Evolutionary conservation across 64 coral and sea anemone species (phyloP).

Genomic region (Montipora cactus): DNA sequence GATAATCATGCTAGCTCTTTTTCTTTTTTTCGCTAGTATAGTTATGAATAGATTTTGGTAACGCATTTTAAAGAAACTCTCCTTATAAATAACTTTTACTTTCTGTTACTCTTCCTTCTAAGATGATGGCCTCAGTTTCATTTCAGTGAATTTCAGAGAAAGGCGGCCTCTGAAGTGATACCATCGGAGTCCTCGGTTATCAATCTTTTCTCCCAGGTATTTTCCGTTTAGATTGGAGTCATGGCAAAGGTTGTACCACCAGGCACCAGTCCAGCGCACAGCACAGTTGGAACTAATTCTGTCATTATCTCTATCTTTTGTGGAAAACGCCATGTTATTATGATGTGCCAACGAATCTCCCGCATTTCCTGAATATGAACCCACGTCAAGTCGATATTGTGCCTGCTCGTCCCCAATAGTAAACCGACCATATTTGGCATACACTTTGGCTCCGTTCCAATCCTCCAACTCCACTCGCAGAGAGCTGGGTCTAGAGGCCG

Average conservation of each 20-base stretch:
- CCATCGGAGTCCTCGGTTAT: constrained; percentile 20
- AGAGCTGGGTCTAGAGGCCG: no score
- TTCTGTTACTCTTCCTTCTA: no score
- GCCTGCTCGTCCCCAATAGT: neutral
- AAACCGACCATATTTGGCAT: constrained; percentile 43
- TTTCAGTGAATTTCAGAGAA: neutral
- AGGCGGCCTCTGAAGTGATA: neutral
- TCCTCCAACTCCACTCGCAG: no score
- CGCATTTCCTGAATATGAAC: constrained; percentile 67
- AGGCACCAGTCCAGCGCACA: constrained; percentile 14
- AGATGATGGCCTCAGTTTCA: no score
- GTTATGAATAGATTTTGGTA: no score
- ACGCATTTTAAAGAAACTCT: no score
- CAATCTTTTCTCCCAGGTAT: constrained; percentile 11
- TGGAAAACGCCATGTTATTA: constrained; percentile 66
- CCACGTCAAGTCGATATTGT: constrained; percentile 41
- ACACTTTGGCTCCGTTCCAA: neutral
- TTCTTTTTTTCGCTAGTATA: no score
- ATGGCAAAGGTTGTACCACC: constrained; percentile 42
- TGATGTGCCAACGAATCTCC: constrained; percentile 66
- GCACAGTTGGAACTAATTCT: neutral
- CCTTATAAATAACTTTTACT: no score
- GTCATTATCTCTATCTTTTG: constrained; percentile 74
- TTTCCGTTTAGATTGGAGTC: constrained; percentile 62
- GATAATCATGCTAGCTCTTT: no score